Conservation (phyloP, 1,140 invertebrate species). For the Papilio dardanus region DNA sequence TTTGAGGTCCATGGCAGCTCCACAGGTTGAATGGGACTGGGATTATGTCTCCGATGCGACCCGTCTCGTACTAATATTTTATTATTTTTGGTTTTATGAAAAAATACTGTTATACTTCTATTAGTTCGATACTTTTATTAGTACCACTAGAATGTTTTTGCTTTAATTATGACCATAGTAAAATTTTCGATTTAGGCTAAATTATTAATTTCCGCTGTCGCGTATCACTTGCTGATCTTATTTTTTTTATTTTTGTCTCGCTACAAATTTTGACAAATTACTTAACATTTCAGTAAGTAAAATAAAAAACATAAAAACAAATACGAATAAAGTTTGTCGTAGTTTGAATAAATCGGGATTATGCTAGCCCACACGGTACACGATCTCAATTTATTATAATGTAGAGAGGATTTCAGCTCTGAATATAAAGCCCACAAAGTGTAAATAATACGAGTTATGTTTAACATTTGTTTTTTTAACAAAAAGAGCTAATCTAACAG, state of each 20-base stretch:
- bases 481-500: not conserved
- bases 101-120: no score
- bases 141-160: no score
- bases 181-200: not conserved
- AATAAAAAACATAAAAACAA: slow-evolving; percentile 18
- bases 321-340: slow-evolving; percentile 25
- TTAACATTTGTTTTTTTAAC: not conserved
- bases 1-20: not conserved
- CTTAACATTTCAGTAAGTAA: slow-evolving; percentile 14
- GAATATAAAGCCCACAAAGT: slow-evolving; percentile 25
- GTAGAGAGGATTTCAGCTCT: not conserved
- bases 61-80: not conserved
- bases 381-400: slow-evolving; percentile 29
- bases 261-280: slow-evolving; percentile 24
- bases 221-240: not conserved
- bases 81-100: no score
- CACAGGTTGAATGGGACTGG: not conserved
- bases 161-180: no score
- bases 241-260: not conserved
- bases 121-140: no score
- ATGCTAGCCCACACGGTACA: slow-evolving; percentile 29
- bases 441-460: slow-evolving; percentile 11
- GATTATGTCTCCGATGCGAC: not conserved
- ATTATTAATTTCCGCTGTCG: not conserved
- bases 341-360: slow-evolving; percentile 30